Conservation (phyloP, 2,797 vertebrate species). For the Lithobates pipiens region DNA sequence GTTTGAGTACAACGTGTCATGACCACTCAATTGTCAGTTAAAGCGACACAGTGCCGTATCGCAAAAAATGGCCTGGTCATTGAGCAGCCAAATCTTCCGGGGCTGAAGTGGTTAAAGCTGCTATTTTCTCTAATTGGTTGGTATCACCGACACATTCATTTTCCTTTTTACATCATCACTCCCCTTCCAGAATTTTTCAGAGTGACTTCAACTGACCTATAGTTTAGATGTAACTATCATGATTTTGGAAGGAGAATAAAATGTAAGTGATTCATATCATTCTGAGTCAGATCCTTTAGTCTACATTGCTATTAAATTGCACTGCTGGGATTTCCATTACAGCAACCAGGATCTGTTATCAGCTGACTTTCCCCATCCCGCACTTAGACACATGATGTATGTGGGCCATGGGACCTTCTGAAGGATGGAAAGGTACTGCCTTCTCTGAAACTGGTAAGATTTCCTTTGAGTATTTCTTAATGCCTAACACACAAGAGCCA, state of each 20-base stretch:
- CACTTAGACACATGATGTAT: not conserved
- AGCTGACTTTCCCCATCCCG: constrained; percentile 1
- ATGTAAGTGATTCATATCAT: not conserved
- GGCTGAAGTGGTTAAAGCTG: no score
- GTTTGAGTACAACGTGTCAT: no score
- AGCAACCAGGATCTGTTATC: constrained; percentile 5
- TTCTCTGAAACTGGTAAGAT: constrained; percentile 11
- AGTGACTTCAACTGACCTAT: no score
- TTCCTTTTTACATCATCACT: no score
- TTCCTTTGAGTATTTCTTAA: constrained; percentile 16
- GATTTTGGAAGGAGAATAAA: not conserved
- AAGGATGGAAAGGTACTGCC: not conserved
- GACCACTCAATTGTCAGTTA: no score
- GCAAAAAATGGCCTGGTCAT: no score
- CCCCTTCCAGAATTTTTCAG: no score
- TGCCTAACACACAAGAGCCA: constrained; percentile 18
- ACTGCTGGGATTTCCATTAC: not conserved
- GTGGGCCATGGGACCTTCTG: constrained; percentile 10
- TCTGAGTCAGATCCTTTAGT: not conserved
- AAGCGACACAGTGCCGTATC: no score
- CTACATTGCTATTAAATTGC: not conserved
- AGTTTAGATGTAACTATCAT: not conserved
- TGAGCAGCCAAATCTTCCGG: no score
- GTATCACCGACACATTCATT: no score
- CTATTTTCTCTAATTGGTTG: no score